Evolutionary conservation across 2,797 vertebrate genomes (phyloP).

Genomic region (Danio albolineatus): DNA sequence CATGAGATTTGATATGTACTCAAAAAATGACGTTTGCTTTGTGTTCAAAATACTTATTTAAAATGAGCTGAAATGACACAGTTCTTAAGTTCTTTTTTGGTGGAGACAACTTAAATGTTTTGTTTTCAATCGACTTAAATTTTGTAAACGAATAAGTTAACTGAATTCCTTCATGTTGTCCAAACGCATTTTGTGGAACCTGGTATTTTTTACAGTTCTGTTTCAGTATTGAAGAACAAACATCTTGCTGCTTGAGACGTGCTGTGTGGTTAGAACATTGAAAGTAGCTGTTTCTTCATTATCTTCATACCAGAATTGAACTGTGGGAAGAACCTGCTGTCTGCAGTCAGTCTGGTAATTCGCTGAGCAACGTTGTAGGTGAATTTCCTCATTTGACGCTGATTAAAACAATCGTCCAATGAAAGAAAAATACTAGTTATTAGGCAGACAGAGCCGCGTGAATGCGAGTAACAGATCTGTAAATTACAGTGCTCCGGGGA

Average conservation of each 20-base stretch:
- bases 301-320: neutral
- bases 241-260: neutral
- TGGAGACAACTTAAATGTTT: too few species aligned
- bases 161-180: too few species aligned
- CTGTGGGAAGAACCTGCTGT: neutral
- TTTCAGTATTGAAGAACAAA: neutral
- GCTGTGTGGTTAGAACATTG: too few species aligned
- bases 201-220: too few species aligned
- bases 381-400: conserved; percentile 47
- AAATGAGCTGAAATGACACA: too few species aligned
- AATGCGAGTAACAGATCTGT: conserved; percentile 49
- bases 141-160: too few species aligned
- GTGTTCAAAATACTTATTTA: too few species aligned
- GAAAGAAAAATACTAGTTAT: conserved; percentile 61
- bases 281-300: neutral
- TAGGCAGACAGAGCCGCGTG: conserved; percentile 57
- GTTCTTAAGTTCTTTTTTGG: too few species aligned
- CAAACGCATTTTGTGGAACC: too few species aligned
- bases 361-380: conserved; percentile 15
- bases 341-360: conserved; percentile 1
- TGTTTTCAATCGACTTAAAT: too few species aligned
- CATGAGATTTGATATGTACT: too few species aligned
- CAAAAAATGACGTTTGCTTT: too few species aligned
- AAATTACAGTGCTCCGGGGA: conserved; percentile 52
- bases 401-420: conserved; percentile 55